Base-by-base conservation (phyloP, 2,888 invertebrate genomes). In the Oeneis ivallda region DNA sequence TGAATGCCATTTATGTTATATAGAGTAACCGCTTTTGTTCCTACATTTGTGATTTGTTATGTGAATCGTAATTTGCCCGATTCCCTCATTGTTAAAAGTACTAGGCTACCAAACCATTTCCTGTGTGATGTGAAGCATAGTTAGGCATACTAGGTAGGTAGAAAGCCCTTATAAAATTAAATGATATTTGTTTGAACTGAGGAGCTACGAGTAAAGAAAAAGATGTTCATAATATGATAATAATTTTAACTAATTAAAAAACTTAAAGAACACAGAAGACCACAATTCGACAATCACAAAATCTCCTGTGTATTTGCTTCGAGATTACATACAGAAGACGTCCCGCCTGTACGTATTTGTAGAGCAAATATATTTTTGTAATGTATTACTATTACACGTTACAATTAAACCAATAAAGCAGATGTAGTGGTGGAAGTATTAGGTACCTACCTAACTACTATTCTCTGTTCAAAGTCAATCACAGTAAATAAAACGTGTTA, bases 51-150 rank as follows among this genome's bases (percentile, higher is more conserved):
- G 9, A 8, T 8, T 15, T 37, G n/a, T 17, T 7, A 50, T 50
- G 26, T 32, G 32, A 26, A 32, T 26, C 13, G 26, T 50, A 32
- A 50, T 50, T 50, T 13, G 26, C 50, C 49, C 13, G 26, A 26
- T 32, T 13, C 50, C 13, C 50, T 13, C 50, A 50, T 50, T 50
- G 50, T 50, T 50, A 50, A 26, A 50, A n/a, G n/a, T n/a, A n/a
- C n/a, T n/a, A n/a, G n/a, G n/a, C 11, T 10, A 50, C 26, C 32
- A 32, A 50, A 13, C 50, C 4, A 50, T 26, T 32, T 50, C 50
- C 50, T 50, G 50, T 13, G 1, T 50, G n/a, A n/a, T n/a, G n/a
- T n/a, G n/a, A n/a, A n/a, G n/a, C n/a, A n/a, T n/a, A n/a, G n/a
- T n/a, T n/a, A n/a, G n/a, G n/a, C n/a, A n/a, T n/a, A n/a, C n/a